These are phyloP conservation scores for Melikaiella ostensackeni DNA, from an alignment of 2,888 invertebrate species.

Conservation along the genomic window DNA sequence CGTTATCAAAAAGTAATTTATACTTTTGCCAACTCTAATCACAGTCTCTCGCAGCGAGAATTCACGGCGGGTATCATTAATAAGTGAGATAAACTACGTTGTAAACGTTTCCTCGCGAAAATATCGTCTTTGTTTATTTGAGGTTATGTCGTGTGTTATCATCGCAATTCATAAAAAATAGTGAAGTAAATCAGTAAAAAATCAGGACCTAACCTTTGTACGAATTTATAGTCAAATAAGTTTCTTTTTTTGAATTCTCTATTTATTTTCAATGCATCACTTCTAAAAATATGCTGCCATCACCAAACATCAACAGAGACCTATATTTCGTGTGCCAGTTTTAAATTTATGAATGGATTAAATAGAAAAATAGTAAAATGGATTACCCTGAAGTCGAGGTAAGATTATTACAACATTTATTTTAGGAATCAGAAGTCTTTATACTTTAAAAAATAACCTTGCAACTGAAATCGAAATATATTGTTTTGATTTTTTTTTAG, in stretches of 20 bases:
- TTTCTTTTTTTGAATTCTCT: neutral
- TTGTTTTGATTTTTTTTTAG: neutral
- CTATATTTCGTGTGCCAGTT: neutral
- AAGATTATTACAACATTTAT: conserved; percentile 27
- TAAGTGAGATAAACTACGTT: conserved; percentile 5
- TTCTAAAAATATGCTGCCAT: conserved; percentile 2
- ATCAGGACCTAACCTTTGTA: neutral
- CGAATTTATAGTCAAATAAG: neutral
- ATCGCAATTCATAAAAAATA: too few relatives aligned
- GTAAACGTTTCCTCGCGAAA: neutral
- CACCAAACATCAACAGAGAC: conserved; percentile 2
- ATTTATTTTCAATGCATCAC: neutral
- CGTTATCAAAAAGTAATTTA: conserved; percentile 27
- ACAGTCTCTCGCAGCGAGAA: neutral
- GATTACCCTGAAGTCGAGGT: conserved; percentile 60
- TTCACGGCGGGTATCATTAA: neutral
- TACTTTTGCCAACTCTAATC: conserved; percentile 11
- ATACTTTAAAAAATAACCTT: neutral
- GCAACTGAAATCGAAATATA: neutral
- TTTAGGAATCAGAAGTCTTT: conserved; percentile 19
- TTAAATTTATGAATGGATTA: conserved; percentile 15
- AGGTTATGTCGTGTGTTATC: conserved; percentile 1
- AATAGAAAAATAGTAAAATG: conserved; percentile 47
- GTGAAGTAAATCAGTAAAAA: neutral
- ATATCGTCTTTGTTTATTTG: neutral